Evolutionary conservation across 2,888 invertebrate genomes (phyloP).

Genomic region (Lochmaea capreae): DNA sequence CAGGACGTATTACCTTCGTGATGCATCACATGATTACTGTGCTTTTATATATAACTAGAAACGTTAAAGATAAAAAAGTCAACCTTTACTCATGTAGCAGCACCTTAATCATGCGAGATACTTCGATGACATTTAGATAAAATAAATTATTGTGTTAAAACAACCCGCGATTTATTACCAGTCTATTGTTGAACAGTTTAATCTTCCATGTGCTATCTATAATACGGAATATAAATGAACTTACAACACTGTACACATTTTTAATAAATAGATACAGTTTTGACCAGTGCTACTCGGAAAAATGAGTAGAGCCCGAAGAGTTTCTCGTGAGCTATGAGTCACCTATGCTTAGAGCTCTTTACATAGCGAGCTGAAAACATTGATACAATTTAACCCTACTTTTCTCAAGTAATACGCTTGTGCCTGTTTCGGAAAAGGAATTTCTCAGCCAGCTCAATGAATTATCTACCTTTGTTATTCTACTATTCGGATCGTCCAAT

Average conservation of each 20-base stretch:
- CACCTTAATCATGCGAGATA: constrained; percentile 36
- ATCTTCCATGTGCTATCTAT: background rate
- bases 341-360: too few relatives aligned
- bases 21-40: constrained; percentile 29
- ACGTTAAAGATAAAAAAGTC: background rate
- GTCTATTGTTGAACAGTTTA: background rate
- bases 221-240: constrained; percentile 17
- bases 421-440: too few relatives aligned
- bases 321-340: too few relatives aligned
- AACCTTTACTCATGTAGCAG: constrained; percentile 13
- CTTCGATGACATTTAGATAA: constrained; percentile 48
- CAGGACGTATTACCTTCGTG: constrained; percentile 21
- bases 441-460: too few relatives aligned
- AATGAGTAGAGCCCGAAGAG: too few relatives aligned
- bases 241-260: constrained; percentile 39
- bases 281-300: too few relatives aligned
- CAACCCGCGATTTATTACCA: constrained; percentile 33
- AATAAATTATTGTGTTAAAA: constrained; percentile 40
- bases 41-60: background rate
- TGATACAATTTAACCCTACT: too few relatives aligned
- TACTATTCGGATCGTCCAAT: too few relatives aligned
- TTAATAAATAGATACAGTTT: background rate
- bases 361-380: too few relatives aligned
- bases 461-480: too few relatives aligned
- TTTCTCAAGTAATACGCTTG: too few relatives aligned